Evolutionary conservation across 2,888 invertebrate species (phyloP).

Genomic region (Agrotis exclamationis): DNA sequence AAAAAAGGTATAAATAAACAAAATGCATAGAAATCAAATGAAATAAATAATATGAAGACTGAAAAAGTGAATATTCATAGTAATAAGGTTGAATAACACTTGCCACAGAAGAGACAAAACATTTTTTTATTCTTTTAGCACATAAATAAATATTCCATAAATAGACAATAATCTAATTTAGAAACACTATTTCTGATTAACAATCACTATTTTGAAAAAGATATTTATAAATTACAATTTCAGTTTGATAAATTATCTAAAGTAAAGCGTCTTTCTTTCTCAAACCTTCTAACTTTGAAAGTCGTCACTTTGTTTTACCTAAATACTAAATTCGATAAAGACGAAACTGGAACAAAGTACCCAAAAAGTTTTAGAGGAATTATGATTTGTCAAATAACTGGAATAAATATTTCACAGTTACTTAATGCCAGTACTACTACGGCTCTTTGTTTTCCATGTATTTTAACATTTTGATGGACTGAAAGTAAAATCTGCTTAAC

Average conservation of each 20-base stretch:
- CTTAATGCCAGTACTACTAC: neutral
- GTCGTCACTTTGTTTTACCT: slow-evolving; percentile 24
- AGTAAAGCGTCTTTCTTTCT: slow-evolving; percentile 4
- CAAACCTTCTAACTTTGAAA: slow-evolving; percentile 12
- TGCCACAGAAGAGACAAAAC: too few species aligned
- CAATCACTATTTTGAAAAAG: neutral
- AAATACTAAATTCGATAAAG: slow-evolving; percentile 20
- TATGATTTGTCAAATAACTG: neutral
- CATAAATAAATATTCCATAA: too few species aligned
- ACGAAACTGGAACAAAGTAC: slow-evolving; percentile 14
- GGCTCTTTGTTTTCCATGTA: neutral
- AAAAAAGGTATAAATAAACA: too few species aligned
- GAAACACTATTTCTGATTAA: too few species aligned
- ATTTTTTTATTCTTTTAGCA: too few species aligned
- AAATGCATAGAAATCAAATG: too few species aligned
- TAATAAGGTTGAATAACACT: too few species aligned
- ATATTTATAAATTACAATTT: neutral
- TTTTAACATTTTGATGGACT: neutral
- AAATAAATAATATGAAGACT: too few species aligned
- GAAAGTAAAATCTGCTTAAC: neutral
- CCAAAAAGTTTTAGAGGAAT: neutral
- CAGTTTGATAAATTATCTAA: neutral
- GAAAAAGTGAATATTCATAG: too few species aligned
- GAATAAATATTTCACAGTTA: neutral
- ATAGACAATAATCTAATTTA: too few species aligned